A percentile compares a stretch with the other conserved stretches of the same genome.
These are phyloP conservation scores for Gymnocheta viridis DNA, from an alignment of 2,888 invertebrate species.

Conservation along the genomic window DNA sequence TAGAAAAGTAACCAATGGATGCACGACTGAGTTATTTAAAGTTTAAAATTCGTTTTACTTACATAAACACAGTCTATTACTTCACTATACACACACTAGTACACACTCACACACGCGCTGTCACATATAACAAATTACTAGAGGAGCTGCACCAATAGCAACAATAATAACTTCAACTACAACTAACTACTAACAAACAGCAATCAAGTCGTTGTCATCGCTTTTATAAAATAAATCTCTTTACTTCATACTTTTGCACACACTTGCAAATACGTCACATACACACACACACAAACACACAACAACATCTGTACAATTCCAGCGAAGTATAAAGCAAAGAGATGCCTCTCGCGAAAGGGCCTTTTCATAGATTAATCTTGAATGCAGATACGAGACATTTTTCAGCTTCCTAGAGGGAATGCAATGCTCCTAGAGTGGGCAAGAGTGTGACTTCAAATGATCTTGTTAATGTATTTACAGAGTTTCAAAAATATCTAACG, in stretches of 20 bases:
- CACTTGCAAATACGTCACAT: not conserved
- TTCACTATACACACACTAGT: not conserved
- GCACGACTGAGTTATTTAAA: conserved; percentile 80
- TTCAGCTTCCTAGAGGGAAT: not conserved
- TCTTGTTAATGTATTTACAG: too few relatives aligned
- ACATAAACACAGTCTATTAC: conserved; percentile 17
- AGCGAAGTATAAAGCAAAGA: not conserved
- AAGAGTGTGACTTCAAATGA: too few relatives aligned
- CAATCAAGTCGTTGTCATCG: conserved; percentile 69
- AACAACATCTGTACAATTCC: not conserved
- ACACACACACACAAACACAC: conserved; percentile 3
- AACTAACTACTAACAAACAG: conserved; percentile 57
- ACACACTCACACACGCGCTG: not conserved
- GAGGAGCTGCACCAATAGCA: conserved; percentile 29
- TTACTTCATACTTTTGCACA: not conserved
- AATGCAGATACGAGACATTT: not conserved
- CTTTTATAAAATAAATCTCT: conserved; percentile 59
- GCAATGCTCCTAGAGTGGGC: too few relatives aligned
- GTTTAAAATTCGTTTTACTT: conserved; percentile 73
- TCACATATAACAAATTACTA: conserved; percentile 50
- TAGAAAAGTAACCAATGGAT: conserved; percentile 73
- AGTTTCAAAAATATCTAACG: too few relatives aligned
- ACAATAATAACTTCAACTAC: conserved; percentile 35
- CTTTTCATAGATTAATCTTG: not conserved
- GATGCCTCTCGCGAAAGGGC: not conserved